Conservation (phyloP, 2,797 vertebrate species). For the Lutjanus argentimaculatus region DNA sequence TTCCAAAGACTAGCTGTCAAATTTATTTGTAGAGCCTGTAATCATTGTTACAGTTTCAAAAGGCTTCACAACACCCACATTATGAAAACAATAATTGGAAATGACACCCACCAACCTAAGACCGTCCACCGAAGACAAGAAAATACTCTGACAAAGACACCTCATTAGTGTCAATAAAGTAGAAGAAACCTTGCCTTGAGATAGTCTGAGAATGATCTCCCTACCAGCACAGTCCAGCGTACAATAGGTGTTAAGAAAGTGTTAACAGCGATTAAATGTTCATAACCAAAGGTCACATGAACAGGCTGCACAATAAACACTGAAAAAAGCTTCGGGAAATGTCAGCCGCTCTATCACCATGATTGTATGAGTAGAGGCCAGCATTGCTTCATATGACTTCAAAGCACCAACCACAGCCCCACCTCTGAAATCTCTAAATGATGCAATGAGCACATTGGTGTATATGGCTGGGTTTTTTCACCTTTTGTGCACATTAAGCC, state of each 20-base stretch:
- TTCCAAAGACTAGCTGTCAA: constrained; percentile 41
- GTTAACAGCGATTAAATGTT: constrained; percentile 3
- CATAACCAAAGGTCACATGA: constrained; percentile 4
- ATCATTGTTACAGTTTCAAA: constrained; percentile 47
- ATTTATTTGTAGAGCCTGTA: constrained; percentile 34
- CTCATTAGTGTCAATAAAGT: neutral
- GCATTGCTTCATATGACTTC: neutral
- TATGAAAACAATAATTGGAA: constrained; percentile 40
- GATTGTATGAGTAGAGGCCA: neutral
- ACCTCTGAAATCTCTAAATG: neutral
- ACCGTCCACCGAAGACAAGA: constrained; percentile 9
- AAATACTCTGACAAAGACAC: constrained; percentile 1
- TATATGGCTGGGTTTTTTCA: neutral
- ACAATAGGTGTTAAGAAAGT: neutral
- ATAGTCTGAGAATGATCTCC: neutral
- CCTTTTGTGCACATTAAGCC: neutral
- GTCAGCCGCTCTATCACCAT: neutral
- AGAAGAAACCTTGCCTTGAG: neutral
- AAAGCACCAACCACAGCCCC: neutral
- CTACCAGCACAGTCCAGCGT: neutral
- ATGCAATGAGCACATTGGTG: neutral
- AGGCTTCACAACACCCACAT: constrained; percentile 12
- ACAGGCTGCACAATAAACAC: constrained; percentile 1
- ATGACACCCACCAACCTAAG: constrained; percentile 36
- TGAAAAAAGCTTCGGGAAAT: neutral